These are phyloP conservation scores for Ibycter americanus DNA, from an alignment of 2,797 vertebrate species.

Conservation along the genomic window DNA sequence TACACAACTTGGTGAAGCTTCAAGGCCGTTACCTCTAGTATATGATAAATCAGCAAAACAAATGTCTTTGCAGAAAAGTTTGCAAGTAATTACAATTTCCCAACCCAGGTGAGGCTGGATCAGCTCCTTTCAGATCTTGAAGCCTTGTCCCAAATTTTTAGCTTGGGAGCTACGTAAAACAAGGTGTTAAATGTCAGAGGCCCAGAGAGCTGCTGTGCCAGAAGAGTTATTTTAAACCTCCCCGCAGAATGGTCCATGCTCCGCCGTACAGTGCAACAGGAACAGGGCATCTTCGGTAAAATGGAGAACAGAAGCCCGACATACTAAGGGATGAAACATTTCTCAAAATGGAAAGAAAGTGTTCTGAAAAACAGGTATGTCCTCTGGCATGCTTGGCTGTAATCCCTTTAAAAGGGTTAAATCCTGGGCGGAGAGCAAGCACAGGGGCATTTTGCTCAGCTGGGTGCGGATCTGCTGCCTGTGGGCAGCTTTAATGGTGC, in stretches of 20 bases:
- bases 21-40: no score
- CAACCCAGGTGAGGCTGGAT: not conserved
- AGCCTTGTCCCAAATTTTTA: no score
- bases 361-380: no score
- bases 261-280: no score
- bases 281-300: not conserved
- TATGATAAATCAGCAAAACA: not conserved
- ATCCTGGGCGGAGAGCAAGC: accelerated
- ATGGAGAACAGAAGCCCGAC: not conserved
- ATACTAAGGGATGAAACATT: not conserved
- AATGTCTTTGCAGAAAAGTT: not conserved
- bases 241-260: not conserved
- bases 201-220: not conserved
- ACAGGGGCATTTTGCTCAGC: no score
- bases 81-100: not conserved
- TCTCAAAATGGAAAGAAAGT: not conserved
- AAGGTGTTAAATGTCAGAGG: not conserved
- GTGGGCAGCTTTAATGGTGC: not conserved
- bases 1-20: not conserved
- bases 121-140: not conserved
- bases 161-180: not conserved
- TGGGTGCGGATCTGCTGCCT: not conserved
- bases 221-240: not conserved
- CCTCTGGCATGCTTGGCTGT: not conserved
- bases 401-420: not conserved